These are phyloP conservation scores for Lethrus apterus DNA, from an alignment of 1,140 invertebrate species.

Conservation along the genomic window DNA sequence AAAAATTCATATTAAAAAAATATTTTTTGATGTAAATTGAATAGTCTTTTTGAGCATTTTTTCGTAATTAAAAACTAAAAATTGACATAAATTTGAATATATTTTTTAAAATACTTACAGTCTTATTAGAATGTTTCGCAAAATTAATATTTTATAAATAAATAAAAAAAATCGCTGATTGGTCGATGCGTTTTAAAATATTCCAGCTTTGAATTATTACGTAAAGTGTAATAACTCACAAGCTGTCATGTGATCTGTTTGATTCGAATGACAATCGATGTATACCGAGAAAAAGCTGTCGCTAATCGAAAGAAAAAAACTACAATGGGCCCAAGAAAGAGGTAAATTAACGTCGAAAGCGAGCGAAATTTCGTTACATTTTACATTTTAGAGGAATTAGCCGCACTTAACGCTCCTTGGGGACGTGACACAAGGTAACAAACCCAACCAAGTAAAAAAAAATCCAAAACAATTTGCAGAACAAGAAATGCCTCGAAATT, in stretches of 20 bases:
- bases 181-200: background rate
- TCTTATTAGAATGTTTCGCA: too few relatives aligned
- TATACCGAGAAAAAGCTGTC: slow-evolving; percentile 37
- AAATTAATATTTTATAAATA: slow-evolving; percentile 21
- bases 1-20: too few relatives aligned
- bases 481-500: slow-evolving; percentile 24
- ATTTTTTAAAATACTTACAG: too few relatives aligned
- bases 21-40: too few relatives aligned
- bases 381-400: slow-evolving; percentile 52
- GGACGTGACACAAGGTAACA: slow-evolving; percentile 26
- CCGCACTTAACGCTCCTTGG: slow-evolving; percentile 50
- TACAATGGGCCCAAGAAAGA: slow-evolving; percentile 68
- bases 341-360: slow-evolving; percentile 42
- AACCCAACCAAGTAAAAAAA: slow-evolving; percentile 1
- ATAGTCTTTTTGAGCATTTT: too few relatives aligned
- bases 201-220: too few relatives aligned
- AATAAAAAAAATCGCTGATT: background rate
- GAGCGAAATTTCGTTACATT: slow-evolving; percentile 13
- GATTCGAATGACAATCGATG: slow-evolving; percentile 2
- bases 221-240: too few relatives aligned
- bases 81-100: too few relatives aligned
- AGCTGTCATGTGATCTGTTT: slow-evolving; percentile 11
- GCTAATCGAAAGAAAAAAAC: slow-evolving; percentile 63
- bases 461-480: slow-evolving; percentile 14
- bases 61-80: too few relatives aligned